Evolutionary conservation across 2,888 invertebrate genomes (phyloP).

Genomic region (Diarsia dahlii): DNA sequence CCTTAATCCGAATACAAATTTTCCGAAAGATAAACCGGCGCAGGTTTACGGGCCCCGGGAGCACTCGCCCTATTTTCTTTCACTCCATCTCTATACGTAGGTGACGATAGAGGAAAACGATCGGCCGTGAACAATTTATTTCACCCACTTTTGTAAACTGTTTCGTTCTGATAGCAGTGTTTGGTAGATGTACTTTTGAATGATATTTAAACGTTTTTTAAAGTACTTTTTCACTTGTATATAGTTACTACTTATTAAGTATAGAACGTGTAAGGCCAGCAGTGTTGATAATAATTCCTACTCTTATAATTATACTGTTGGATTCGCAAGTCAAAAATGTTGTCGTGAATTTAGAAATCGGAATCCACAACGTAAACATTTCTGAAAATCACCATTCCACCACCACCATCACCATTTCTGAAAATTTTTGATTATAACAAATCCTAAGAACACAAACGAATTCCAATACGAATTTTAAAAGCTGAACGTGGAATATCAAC

Average conservation of each 20-base stretch:
- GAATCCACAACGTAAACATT: neutral
- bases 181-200: conserved; percentile 15
- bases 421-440: conserved; percentile 20
- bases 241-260: neutral
- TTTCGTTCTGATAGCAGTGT: conserved; percentile 30
- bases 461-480: conserved; percentile 38
- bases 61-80: conserved; percentile 66
- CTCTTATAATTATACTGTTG: too few relatives aligned
- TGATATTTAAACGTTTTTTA: neutral
- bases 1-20: conserved; percentile 81
- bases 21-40: conserved; percentile 83
- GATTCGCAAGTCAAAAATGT: neutral
- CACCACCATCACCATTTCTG: neutral
- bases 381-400: too few relatives aligned
- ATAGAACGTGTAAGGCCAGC: too few relatives aligned
- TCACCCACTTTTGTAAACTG: conserved; percentile 54
- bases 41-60: conserved; percentile 76
- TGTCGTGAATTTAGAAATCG: too few relatives aligned
- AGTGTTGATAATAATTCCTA: too few relatives aligned
- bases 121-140: conserved; percentile 61
- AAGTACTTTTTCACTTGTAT: neutral
- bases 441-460: conserved; percentile 27
- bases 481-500: conserved; percentile 48
- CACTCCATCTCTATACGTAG: conserved; percentile 58
- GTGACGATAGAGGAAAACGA: conserved; percentile 56